Evolutionary conservation across 1,140 invertebrate genomes (phyloP).

Genomic region (Orussus abietinus): DNA sequence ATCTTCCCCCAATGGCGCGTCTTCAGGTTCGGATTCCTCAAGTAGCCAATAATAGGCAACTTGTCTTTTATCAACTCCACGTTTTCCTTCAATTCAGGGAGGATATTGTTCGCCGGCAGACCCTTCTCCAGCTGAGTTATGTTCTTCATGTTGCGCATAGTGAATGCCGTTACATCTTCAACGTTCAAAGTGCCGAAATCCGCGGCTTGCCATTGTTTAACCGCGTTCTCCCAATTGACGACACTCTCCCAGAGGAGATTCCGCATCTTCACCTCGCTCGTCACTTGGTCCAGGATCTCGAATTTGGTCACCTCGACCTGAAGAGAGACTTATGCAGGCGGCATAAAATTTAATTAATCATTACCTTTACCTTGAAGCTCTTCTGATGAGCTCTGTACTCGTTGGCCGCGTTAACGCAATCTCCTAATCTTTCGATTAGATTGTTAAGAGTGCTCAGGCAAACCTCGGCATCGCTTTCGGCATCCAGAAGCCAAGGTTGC

Average conservation of each 20-base stretch:
- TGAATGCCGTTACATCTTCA: conserved; percentile 67
- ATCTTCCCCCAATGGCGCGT: conserved; percentile 80
- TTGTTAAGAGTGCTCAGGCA: conserved; percentile 61
- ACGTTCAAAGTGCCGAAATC: conserved; percentile 69
- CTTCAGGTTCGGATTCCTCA: conserved; percentile 71
- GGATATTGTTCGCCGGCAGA: conserved; percentile 70
- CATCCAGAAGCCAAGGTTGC: conserved; percentile 71
- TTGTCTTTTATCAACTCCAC: conserved; percentile 75
- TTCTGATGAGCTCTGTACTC: conserved; percentile 69
- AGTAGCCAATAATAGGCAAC: conserved; percentile 69
- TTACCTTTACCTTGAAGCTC: conserved; percentile 59
- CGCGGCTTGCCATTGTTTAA: conserved; percentile 60
- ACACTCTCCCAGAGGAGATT: conserved; percentile 74
- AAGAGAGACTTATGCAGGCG: conserved; percentile 25
- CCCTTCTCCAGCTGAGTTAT: conserved; percentile 73
- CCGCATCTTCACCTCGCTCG: conserved; percentile 72
- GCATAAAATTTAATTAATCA: background rate
- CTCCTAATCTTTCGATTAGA: conserved; percentile 59
- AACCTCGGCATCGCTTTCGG: conserved; percentile 62
- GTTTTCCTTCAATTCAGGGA: conserved; percentile 69
- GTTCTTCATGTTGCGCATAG: conserved; percentile 66
- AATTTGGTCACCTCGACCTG: conserved; percentile 74
- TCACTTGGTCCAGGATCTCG: conserved; percentile 73
- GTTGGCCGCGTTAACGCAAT: conserved; percentile 61
- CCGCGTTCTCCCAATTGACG: conserved; percentile 63